Percentiles rank a stretch among this genome's conserved stretches.
Conservation (phyloP, 2,113 vertebrate genomes). For the Myxocyprinus asiaticus region DNA sequence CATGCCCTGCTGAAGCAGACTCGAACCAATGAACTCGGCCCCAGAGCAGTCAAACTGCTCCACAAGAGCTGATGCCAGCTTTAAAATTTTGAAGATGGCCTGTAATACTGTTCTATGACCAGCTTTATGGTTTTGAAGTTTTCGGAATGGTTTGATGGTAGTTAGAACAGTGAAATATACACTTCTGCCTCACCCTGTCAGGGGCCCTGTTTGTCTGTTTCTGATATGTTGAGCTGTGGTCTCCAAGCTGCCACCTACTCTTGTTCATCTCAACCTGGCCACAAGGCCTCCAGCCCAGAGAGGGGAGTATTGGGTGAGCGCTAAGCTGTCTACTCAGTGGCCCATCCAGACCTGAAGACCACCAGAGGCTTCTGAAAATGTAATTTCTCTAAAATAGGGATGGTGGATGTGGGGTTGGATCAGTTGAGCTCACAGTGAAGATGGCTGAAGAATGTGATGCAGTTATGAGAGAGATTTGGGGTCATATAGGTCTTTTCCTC, state of each 20-base stretch:
- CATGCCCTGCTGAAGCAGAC: conserved; percentile 27
- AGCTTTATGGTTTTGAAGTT: conserved; percentile 24
- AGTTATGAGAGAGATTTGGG: conserved; percentile 17
- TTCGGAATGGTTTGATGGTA: conserved; percentile 24
- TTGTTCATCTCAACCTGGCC: conserved; percentile 23
- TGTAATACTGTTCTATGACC: background rate
- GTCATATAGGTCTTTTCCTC: conserved; percentile 17
- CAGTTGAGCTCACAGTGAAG: background rate
- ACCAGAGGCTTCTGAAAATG: conserved; percentile 32
- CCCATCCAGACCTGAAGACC: conserved; percentile 38
- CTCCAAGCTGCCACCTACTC: conserved; percentile 32
- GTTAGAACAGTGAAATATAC: background rate
- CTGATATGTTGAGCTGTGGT: conserved; percentile 33
- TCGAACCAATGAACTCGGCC: conserved; percentile 19
- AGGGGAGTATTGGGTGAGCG: background rate
- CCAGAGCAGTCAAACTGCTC: conserved; percentile 25
- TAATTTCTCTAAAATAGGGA: conserved; percentile 22
- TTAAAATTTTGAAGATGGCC: conserved; percentile 2
- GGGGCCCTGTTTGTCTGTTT: background rate
- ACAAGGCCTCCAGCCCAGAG: conserved; percentile 26
- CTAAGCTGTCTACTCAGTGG: conserved; percentile 43
- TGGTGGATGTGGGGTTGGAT: conserved; percentile 8
- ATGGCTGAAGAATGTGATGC: conserved; percentile 2
- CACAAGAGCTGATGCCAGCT: conserved; percentile 3
- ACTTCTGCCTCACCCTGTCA: conserved; percentile 33